These are phyloP conservation scores for Tethea ocularis DNA, from an alignment of 2,888 invertebrate genomes.

Conservation along the genomic window DNA sequence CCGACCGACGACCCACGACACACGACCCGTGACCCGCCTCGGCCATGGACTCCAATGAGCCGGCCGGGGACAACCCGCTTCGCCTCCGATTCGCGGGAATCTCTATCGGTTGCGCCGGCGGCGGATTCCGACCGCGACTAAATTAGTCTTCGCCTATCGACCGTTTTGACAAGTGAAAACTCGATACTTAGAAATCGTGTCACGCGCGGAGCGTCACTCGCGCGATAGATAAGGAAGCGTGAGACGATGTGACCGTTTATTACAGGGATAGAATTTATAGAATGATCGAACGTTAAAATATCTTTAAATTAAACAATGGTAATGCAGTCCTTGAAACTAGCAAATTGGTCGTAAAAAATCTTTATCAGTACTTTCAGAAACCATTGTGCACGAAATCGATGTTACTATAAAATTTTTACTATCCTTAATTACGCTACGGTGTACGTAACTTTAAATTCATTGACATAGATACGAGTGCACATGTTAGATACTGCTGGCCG, in stretches of 20 bases:
- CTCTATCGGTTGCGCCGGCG: constrained; percentile 39
- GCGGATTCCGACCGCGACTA: constrained; percentile 49
- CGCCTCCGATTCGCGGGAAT: constrained; percentile 28
- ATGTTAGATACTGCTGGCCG: not conserved
- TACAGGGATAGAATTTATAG: constrained; percentile 63
- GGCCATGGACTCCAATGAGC: constrained; percentile 33
- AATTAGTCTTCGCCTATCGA: constrained; percentile 48
- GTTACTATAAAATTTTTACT: constrained; percentile 31
- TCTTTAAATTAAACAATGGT: constrained; percentile 8
- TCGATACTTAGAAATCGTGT: constrained; percentile 48
- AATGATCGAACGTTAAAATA: constrained; percentile 36
- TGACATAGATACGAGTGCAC: constrained; percentile 11
- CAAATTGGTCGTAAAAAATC: not conserved
- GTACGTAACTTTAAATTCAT: constrained; percentile 5
- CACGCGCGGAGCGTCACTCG: constrained; percentile 50
- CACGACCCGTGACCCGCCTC: constrained; percentile 17
- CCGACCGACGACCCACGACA: constrained; percentile 6
- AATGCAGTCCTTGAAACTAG: constrained; percentile 5
- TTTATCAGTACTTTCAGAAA: not conserved
- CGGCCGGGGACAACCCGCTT: constrained; percentile 31
- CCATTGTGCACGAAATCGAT: constrained; percentile 21
- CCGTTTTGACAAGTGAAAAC: constrained; percentile 43
- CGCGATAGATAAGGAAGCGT: constrained; percentile 43
- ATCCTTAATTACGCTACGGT: constrained; percentile 22
- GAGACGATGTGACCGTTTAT: constrained; percentile 47